These are phyloP conservation scores for Papilio xuthus DNA, from an alignment of 1,140 invertebrate genomes.

Conservation along the genomic window DNA sequence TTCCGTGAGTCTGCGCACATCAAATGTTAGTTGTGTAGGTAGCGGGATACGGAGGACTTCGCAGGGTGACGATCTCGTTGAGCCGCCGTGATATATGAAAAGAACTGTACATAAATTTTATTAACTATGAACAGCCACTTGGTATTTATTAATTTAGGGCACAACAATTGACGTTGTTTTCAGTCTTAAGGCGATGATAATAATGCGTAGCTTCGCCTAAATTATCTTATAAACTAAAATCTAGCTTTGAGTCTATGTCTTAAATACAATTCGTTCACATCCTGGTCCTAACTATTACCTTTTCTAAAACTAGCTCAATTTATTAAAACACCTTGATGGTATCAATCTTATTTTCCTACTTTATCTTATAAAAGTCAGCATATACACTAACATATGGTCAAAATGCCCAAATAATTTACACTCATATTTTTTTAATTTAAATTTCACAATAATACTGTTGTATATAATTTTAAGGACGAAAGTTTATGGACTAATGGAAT, in stretches of 20 bases:
- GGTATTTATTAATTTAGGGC: background rate
- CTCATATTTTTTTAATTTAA: background rate
- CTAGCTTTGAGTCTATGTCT: constrained; percentile 2
- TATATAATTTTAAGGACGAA: background rate
- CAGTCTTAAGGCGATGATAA: background rate
- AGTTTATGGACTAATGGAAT: background rate
- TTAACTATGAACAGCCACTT: background rate
- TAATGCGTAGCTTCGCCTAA: background rate
- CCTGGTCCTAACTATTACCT: background rate
- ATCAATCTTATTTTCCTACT: background rate
- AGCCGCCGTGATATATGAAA: too few relatives aligned
- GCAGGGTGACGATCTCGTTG: too few relatives aligned
- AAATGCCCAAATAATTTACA: background rate
- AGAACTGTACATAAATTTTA: background rate
- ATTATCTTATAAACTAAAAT: background rate
- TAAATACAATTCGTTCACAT: background rate
- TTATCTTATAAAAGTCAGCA: background rate
- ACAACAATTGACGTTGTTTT: background rate
- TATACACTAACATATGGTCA: background rate
- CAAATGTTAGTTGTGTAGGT: too few relatives aligned
- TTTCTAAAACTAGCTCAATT: background rate
- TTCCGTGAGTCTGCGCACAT: too few relatives aligned
- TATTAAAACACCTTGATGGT: background rate
- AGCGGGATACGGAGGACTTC: too few relatives aligned
- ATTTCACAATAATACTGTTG: background rate